phyloP scores from a whole-genome alignment of 2,888 invertebrate genomes.

The Epsilonema sp. region DNA sequence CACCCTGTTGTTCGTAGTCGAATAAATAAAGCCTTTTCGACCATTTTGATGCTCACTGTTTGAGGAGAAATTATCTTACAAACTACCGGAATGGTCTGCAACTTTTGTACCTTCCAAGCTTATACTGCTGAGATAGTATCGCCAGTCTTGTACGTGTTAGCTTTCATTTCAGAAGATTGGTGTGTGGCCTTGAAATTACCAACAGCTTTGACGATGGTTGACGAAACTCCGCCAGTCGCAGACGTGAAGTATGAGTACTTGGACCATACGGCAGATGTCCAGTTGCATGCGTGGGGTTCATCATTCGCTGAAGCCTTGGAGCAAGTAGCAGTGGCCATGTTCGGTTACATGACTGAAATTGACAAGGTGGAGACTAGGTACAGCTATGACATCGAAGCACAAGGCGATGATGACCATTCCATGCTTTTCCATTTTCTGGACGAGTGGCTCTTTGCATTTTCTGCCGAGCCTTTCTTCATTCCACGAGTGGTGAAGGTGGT shows the following conservation, averaged over 20 bases:
- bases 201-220: too few relatives aligned
- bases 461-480: constrained; percentile 42
- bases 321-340: constrained; percentile 69
- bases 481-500: constrained; percentile 40
- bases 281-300: constrained; percentile 84
- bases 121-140: too few relatives aligned
- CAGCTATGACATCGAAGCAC: constrained; percentile 60
- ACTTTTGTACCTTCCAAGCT: too few relatives aligned
- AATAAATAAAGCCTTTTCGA: too few relatives aligned
- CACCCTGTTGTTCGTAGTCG: too few relatives aligned
- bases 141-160: too few relatives aligned
- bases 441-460: constrained; percentile 75
- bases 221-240: constrained; percentile 8
- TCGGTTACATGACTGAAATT: constrained; percentile 88
- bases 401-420: constrained; percentile 63
- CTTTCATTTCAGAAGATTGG: too few relatives aligned
- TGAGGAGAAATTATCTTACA: too few relatives aligned
- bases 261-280: constrained; percentile 96
- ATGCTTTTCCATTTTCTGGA: constrained; percentile 79
- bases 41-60: too few relatives aligned
- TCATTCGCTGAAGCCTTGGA: constrained; percentile 37
- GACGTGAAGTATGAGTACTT: constrained; percentile 33
- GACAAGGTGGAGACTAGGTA: constrained; percentile 53
- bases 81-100: too few relatives aligned
- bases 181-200: too few relatives aligned